Percentiles rank a stretch among this genome's conserved stretches.
phyloP scores from a whole-genome alignment of 2,888 invertebrate genomes.

The Apodemia mormo region DNA sequence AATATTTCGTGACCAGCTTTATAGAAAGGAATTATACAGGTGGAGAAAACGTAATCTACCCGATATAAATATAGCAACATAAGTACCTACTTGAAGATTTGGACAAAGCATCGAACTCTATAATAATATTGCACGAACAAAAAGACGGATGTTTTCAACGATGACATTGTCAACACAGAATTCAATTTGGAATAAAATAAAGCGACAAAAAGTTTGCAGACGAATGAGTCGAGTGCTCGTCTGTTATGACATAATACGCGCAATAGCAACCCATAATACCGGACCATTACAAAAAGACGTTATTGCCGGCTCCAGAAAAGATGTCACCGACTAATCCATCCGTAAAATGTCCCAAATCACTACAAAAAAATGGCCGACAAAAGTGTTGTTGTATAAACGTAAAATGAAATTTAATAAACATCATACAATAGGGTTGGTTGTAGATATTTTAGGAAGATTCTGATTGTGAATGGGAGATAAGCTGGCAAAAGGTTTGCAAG shows the following conservation, averaged over 20 bases:
- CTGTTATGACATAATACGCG: conserved; percentile 81
- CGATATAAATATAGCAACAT: conserved; percentile 26
- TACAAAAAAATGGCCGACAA: conserved; percentile 75
- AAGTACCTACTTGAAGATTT: conserved; percentile 40
- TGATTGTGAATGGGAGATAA: conserved; percentile 78
- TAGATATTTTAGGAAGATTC: conserved; percentile 71
- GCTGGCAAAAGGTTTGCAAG: conserved; percentile 78
- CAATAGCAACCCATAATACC: conserved; percentile 74
- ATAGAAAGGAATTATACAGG: background rate
- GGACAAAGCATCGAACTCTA: conserved; percentile 43
- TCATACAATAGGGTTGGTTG: conserved; percentile 67
- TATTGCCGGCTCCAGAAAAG: conserved; percentile 57
- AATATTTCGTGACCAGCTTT: background rate
- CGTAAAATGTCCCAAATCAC: conserved; percentile 80
- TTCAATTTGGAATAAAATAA: conserved; percentile 73
- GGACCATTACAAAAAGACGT: conserved; percentile 70
- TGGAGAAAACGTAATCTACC: background rate
- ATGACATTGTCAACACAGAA: conserved; percentile 72
- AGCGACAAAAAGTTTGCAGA: conserved; percentile 60
- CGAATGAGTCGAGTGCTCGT: conserved; percentile 65
- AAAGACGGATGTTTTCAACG: conserved; percentile 72
- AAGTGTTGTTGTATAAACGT: conserved; percentile 80
- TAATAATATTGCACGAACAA: conserved; percentile 47
- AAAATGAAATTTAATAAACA: conserved; percentile 82
- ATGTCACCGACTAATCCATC: conserved; percentile 73